Base-by-base conservation (phyloP, 2,888 invertebrate genomes). In the Tillus elongatus region DNA sequence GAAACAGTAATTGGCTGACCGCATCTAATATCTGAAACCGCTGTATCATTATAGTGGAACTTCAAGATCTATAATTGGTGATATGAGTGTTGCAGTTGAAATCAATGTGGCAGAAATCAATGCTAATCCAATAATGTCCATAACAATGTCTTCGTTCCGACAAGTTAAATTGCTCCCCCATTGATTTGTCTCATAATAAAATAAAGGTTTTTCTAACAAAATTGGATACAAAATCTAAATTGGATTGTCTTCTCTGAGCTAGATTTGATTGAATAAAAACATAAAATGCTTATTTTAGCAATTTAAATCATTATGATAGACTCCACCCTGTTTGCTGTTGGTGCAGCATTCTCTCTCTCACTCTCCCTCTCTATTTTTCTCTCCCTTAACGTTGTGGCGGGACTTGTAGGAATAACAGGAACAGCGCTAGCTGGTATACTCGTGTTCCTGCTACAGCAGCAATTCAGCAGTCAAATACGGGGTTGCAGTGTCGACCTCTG, bases 251-350 rank as follows among this genome's bases (percentile, higher is more conserved):
- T 50, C 42, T 51, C 53, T 54, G 52, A 53, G 52, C 51, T 50
- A 49, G 53, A 53, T 57, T 56, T 59, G 60, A 63, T 63, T 59
- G 57, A 56, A 61, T 60, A 60, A 60, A 62, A 63, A 60, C 57
- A 60, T 60, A 63, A 63, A 63, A 61, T 60, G 60, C 61, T 62
- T 60, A 61, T 62, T 63, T 63, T 61, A 61, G 64, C 61, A 63
- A 64, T 64, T 63, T 63, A 61, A 63, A 63, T 63, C 61, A 64
- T 59, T 56, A 52, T 52, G 54, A 60, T 57, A 53, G 51, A 53
- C 56, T 51, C 51, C 50, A 49, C 56, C 54, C 50, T 44, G 13
- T 32, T 32, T 10, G 8, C 11, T 10, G 4, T 29, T 10, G 6
- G 4, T 29, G 6, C 24, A 9, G 24, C 6, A 29, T 9, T 10